A percentile compares a stretch with the other conserved stretches of the same genome.
These are phyloP conservation scores for Neocloeon triangulifer DNA, from an alignment of 1,140 invertebrate genomes.

Conservation along the genomic window DNA sequence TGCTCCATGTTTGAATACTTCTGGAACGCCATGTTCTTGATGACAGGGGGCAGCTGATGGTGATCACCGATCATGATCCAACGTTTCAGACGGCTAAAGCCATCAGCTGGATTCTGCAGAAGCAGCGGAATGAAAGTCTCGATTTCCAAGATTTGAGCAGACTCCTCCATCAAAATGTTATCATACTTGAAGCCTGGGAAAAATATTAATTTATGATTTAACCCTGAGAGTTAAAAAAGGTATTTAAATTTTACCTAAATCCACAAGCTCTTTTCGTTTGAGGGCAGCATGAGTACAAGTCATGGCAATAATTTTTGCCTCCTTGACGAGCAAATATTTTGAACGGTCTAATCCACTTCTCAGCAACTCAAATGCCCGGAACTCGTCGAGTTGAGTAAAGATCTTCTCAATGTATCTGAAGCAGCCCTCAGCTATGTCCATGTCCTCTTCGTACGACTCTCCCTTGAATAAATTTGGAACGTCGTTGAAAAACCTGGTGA, in stretches of 20 bases:
- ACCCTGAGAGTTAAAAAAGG: no score
- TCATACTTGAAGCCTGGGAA: conserved; percentile 90
- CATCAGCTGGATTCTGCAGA: conserved; percentile 92
- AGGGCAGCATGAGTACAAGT: conserved; percentile 98
- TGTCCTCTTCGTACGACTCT: conserved; percentile 57
- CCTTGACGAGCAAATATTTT: conserved; percentile 91
- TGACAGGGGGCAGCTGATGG: conserved; percentile 95
- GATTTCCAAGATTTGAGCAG: conserved; percentile 97
- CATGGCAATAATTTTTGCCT: conserved; percentile 99
- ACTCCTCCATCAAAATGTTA: conserved; percentile 98
- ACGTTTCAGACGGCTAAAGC: conserved; percentile 82
- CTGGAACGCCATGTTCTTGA: conserved; percentile 99
- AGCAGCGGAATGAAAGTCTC: conserved; percentile 98
- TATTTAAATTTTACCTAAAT: conserved; percentile 65
- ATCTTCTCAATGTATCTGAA: conserved; percentile 90
- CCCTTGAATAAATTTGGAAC: conserved; percentile 80
- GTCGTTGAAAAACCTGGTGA: conserved; percentile 73
- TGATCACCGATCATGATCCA: conserved; percentile 99
- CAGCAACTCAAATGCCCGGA: conserved; percentile 90
- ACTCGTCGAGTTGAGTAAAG: conserved; percentile 93
- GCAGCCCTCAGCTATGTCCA: conserved; percentile 80
- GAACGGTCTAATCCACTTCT: conserved; percentile 86
- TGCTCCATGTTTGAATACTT: conserved; percentile 99
- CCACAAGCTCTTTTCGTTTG: conserved; percentile 87
- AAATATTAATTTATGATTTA: no score